phyloP scores from a whole-genome alignment of 2,888 invertebrate genomes.

The Pharmacophagus antenor region DNA sequence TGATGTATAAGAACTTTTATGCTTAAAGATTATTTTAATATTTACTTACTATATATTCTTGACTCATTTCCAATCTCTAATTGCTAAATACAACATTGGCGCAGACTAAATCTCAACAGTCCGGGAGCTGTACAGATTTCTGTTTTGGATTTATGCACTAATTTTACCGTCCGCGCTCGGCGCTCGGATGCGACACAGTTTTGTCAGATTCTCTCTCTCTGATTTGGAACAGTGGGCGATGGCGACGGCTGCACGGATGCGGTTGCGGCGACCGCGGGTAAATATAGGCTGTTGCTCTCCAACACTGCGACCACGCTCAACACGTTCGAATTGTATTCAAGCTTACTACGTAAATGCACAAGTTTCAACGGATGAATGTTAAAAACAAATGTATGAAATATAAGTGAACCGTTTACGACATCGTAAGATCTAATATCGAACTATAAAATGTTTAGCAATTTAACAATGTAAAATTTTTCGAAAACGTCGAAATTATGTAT shows the following conservation, averaged over 20 bases:
- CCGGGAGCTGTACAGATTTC: conserved; percentile 37
- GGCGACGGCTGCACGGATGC: conserved; percentile 43
- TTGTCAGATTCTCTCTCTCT: conserved; percentile 51
- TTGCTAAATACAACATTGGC: conserved; percentile 1
- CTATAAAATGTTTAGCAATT: too few relatives aligned
- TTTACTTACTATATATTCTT: too few relatives aligned
- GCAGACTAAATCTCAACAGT: conserved; percentile 32
- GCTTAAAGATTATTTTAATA: too few relatives aligned
- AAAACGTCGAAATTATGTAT: too few relatives aligned
- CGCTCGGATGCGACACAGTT: conserved; percentile 45
- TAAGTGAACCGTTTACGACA: too few relatives aligned
- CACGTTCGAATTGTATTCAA: not conserved
- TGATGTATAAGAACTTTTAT: too few relatives aligned
- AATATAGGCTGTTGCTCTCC: conserved; percentile 21
- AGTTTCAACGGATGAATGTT: not conserved
- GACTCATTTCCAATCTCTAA: not conserved
- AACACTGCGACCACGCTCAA: conserved; percentile 6
- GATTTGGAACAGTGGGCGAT: conserved; percentile 48
- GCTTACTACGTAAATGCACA: not conserved
- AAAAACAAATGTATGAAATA: too few relatives aligned
- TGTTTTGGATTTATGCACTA: conserved; percentile 56
- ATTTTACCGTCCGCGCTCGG: conserved; percentile 49
- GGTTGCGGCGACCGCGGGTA: conserved; percentile 35
- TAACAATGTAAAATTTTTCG: too few relatives aligned
- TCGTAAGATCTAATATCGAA: too few relatives aligned